Base-by-base conservation (phyloP, 2,113 vertebrate genomes). In the Oenanthe oenanthe region DNA sequence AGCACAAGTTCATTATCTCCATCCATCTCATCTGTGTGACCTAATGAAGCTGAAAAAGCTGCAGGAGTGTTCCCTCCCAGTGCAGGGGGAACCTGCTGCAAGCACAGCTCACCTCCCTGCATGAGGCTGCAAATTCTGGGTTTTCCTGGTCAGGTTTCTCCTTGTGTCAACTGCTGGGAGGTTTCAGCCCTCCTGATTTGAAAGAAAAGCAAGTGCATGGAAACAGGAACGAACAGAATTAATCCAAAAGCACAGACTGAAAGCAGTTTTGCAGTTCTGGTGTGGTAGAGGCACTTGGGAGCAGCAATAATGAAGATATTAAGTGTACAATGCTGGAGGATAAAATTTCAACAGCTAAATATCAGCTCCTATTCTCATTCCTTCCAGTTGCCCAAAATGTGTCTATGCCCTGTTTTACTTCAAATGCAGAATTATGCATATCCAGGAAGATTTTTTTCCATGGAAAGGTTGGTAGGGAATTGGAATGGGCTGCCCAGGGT, bases 1-100 rank as follows among this genome's bases (percentile, higher is more conserved):
- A n/a, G 73, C 85, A 85, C 78, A 29, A 57, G 82, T 92, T 89
- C 96, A 92, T 95, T 58, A 94, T 67, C 87, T 36, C 68, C 88
- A 68, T 91, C 93, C 89, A 78, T 92, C 91, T 86, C 93, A 94
- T 85, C 95, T 94, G 60, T 36, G 61, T 45, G 17, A 13, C 36
- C 89, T 81, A 85, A 88, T 62, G 85, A 88, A 86, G 93, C 92
- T 67, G 91, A 70, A 85, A 94, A 62, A 92, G 53, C 73, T 28
- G 66, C 86, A 47, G 4, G 42, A 67, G 26, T 3, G 8, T 25
- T 78, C 68, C 47, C 40, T 71, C 31, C 72, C 67, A 8, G 12
- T 0, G 5, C 50, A 67, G 61, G 72, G n/a, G 78, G 75, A 66
- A 63, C 51, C 82, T 32, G 5, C 1, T 24, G 70, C 62, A 60